These are phyloP conservation scores for Lepidochitona cinerea DNA, from an alignment of 2,888 invertebrate genomes.

Conservation along the genomic window DNA sequence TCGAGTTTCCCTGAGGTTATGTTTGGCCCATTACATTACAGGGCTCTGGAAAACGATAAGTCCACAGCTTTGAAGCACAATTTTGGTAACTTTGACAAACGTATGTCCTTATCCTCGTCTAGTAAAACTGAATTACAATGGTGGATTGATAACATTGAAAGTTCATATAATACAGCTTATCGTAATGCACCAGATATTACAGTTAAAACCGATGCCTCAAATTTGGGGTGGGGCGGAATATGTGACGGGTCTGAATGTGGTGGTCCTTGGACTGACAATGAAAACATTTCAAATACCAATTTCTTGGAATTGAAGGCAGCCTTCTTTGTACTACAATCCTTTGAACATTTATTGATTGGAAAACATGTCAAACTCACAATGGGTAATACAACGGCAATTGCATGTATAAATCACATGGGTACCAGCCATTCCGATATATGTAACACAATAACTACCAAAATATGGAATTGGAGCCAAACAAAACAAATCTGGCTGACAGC, in stretches of 20 bases:
- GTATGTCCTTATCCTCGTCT: not conserved
- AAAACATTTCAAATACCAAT: conserved; percentile 2
- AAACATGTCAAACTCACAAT: too few species aligned
- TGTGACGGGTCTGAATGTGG: not conserved
- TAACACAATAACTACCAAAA: too few species aligned
- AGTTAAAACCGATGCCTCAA: conserved; percentile 33
- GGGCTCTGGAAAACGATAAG: conserved; percentile 31
- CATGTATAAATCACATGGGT: too few species aligned
- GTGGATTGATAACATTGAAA: conserved; percentile 23
- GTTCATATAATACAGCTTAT: conserved; percentile 7
- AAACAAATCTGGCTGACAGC: too few species aligned
- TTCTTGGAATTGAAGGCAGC: conserved; percentile 8
- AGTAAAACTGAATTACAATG: conserved; percentile 11
- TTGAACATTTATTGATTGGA: too few species aligned
- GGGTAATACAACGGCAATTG: too few species aligned
- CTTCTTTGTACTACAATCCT: too few species aligned
- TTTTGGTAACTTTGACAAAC: conserved; percentile 22
- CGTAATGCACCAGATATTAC: conserved; percentile 31
- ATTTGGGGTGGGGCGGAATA: conserved; percentile 32
- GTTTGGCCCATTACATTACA: conserved; percentile 28
- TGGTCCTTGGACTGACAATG: not conserved
- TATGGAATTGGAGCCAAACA: too few species aligned
- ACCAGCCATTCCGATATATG: too few species aligned
- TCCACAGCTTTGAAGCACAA: conserved; percentile 17
- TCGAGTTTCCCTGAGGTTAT: conserved; percentile 25